Evolutionary conservation across 2,888 invertebrate species (phyloP).

Genomic region (Amphipyra berbera): DNA sequence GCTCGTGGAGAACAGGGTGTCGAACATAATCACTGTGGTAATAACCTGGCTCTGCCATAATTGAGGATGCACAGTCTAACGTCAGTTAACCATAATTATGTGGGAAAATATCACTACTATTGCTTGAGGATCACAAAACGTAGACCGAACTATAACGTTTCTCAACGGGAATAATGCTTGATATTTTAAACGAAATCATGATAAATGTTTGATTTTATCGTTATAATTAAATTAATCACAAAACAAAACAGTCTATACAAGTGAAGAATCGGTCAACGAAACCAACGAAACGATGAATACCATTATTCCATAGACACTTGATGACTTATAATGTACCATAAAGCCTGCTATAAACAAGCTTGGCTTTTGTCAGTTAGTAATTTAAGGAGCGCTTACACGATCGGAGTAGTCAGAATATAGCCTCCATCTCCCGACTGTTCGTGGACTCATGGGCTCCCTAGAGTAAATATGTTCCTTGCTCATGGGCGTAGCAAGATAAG

Average conservation of each 20-base stretch:
- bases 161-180: conserved; percentile 65
- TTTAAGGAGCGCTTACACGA: too few relatives aligned
- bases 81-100: conserved; percentile 90
- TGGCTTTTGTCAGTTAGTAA: too few relatives aligned
- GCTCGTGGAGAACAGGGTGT: conserved; percentile 96
- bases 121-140: conserved; percentile 84
- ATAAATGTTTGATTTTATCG: conserved; percentile 71
- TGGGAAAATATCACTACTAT: conserved; percentile 88
- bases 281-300: conserved; percentile 80
- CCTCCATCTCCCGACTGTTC: too few relatives aligned
- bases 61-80: conserved; percentile 89
- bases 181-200: conserved; percentile 75
- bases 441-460: too few relatives aligned
- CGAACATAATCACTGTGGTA: conserved; percentile 96
- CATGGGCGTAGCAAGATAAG: too few relatives aligned
- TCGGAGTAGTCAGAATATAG: too few relatives aligned
- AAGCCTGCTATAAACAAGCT: too few relatives aligned
- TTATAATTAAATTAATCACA: conserved; percentile 79
- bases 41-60: conserved; percentile 90
- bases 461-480: too few relatives aligned
- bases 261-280: conserved; percentile 81
- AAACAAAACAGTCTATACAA: conserved; percentile 84
- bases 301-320: conserved; percentile 69
- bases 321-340: too few relatives aligned
- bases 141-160: conserved; percentile 68